phyloP scores from a whole-genome alignment of 2,113 vertebrate species.

The Labrus mixtus region DNA sequence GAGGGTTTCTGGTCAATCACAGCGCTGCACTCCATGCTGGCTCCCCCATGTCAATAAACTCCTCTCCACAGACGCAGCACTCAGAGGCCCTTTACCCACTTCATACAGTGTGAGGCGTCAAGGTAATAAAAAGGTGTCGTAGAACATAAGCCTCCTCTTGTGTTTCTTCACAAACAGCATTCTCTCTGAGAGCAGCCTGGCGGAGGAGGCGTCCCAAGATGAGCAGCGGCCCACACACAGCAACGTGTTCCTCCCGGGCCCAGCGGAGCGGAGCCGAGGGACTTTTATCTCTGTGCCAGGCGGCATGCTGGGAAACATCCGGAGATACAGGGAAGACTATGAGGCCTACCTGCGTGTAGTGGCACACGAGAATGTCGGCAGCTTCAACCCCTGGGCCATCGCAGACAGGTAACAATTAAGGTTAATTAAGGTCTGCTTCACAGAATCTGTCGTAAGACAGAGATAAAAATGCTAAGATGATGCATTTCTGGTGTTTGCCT shows the following conservation, averaged over 20 bases:
- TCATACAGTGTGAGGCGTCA: conserved; percentile 17
- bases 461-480: neutral
- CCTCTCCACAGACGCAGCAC: conserved; percentile 7
- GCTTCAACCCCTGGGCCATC: conserved; percentile 90
- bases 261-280: conserved; percentile 25
- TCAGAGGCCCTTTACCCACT: conserved; percentile 3
- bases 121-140: conserved; percentile 29
- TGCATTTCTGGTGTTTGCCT: conserved; percentile 27
- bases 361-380: conserved; percentile 85
- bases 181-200: conserved; percentile 76
- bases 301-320: conserved; percentile 83
- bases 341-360: conserved; percentile 84
- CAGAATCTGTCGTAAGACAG: neutral
- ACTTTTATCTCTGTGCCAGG: conserved; percentile 81
- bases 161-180: conserved; percentile 59
- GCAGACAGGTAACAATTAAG: conserved; percentile 86
- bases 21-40: neutral
- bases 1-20: conserved; percentile 32
- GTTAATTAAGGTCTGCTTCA: neutral
- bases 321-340: conserved; percentile 84
- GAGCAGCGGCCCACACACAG: conserved; percentile 30
- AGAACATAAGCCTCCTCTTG: conserved; percentile 1
- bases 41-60: conserved; percentile 13
- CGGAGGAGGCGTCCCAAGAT: conserved; percentile 72
- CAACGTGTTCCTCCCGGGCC: conserved; percentile 30